Conservation (phyloP, 2,113 vertebrate species). For the Rhineura floridana region DNA sequence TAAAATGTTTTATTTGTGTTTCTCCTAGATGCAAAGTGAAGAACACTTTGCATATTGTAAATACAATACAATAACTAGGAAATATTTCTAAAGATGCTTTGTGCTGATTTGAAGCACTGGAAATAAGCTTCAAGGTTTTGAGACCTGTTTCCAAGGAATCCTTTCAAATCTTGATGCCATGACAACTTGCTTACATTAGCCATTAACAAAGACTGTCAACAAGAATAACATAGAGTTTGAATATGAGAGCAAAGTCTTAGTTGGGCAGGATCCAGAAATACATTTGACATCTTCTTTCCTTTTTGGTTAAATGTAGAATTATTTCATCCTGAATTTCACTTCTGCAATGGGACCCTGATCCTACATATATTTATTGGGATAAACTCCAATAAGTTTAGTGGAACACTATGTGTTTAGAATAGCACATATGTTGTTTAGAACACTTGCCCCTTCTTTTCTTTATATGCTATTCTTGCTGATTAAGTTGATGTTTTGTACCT, state of each 20-base stretch:
- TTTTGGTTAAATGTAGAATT: not conserved
- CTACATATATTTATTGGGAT: not conserved
- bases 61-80: not conserved
- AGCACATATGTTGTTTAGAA: not conserved
- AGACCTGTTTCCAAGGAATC: conserved; percentile 2
- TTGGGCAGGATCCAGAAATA: not conserved
- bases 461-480: not conserved
- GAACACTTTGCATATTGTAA: not conserved
- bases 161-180: conserved; percentile 2
- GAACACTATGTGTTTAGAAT: not conserved
- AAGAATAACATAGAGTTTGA: not conserved
- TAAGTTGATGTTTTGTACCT: not conserved
- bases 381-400: not conserved
- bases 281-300: not conserved
- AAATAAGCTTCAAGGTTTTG: not conserved
- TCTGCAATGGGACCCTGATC: not conserved
- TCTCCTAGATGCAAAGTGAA: not conserved
- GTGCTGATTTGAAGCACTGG: not conserved
- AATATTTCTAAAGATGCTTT: not conserved
- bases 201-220: not conserved
- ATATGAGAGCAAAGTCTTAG: not conserved
- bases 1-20: not conserved
- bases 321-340: not conserved
- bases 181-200: not conserved
- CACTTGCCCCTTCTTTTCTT: not conserved